phyloP scores from a whole-genome alignment of 2,113 vertebrate species.

The Hippocampus abdominalis region DNA sequence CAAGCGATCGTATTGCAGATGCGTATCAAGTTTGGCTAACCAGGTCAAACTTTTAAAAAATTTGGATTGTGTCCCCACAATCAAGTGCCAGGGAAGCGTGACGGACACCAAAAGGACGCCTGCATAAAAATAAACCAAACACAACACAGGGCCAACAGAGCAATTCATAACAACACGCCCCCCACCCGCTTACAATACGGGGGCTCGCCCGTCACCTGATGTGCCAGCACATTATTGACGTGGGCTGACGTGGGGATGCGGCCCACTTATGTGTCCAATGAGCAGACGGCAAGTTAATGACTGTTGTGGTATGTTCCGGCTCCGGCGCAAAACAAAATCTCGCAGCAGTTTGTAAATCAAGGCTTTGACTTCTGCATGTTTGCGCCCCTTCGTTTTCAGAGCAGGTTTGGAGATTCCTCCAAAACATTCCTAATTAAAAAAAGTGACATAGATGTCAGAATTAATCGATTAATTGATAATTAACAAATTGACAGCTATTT shows the following conservation, averaged over 20 bases:
- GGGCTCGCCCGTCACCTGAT: background rate
- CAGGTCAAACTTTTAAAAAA: background rate
- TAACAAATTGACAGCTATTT: too few relatives aligned
- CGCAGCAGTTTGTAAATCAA: background rate
- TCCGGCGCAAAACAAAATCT: background rate
- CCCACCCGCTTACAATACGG: conserved; percentile 10
- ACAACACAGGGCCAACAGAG: background rate
- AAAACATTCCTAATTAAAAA: background rate
- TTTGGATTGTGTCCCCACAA: background rate
- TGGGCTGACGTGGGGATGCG: background rate
- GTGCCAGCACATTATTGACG: background rate
- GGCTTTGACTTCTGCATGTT: background rate
- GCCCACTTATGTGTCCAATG: background rate
- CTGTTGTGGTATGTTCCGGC: background rate
- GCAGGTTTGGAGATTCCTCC: background rate
- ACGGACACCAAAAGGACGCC: background rate
- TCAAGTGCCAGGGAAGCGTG: background rate
- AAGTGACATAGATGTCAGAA: too few relatives aligned
- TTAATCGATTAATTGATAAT: too few relatives aligned
- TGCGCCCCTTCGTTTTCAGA: background rate
- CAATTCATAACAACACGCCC: conserved; percentile 12
- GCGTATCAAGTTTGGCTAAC: background rate
- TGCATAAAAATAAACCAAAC: background rate
- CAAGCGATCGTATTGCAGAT: background rate
- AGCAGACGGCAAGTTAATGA: background rate